Percentiles rank a stretch among this genome's conserved stretches.
phyloP scores from a whole-genome alignment of 2,888 invertebrate genomes.

The Eumacrocentrus americanus region DNA sequence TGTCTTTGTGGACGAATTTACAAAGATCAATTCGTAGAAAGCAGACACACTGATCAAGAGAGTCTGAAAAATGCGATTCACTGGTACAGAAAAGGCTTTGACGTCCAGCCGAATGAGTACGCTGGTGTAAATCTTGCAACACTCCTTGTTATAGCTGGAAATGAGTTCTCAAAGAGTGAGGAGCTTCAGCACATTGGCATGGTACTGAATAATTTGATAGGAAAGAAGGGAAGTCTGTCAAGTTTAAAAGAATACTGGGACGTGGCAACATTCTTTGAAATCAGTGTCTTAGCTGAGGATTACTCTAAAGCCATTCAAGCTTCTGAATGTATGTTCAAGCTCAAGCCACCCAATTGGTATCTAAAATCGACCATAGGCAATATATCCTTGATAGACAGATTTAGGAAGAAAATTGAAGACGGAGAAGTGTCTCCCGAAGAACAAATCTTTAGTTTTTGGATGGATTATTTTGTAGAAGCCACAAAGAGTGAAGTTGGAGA shows the following conservation, averaged over 20 bases:
- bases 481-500: constrained; percentile 81
- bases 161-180: constrained; percentile 90
- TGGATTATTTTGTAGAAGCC: constrained; percentile 97
- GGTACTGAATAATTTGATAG: constrained; percentile 95
- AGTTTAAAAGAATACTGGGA: constrained; percentile 98
- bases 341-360: constrained; percentile 93
- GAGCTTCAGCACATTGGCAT: constrained; percentile 92
- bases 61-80: constrained; percentile 91
- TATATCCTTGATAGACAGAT: constrained; percentile 90
- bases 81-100: constrained; percentile 98
- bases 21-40: constrained; percentile 96
- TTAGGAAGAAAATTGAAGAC: constrained; percentile 82
- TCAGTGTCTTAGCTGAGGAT: constrained; percentile 96
- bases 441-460: constrained; percentile 95
- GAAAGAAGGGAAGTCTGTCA: constrained; percentile 93
- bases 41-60: constrained; percentile 85
- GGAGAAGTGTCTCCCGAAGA: constrained; percentile 76
- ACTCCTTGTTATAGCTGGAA: constrained; percentile 93
- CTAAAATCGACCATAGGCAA: constrained; percentile 97
- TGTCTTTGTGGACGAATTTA: constrained; percentile 98
- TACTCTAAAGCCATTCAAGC: constrained; percentile 97
- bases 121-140: constrained; percentile 99
- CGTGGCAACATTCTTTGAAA: constrained; percentile 98
- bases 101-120: constrained; percentile 98
- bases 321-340: constrained; percentile 90